phyloP scores from a whole-genome alignment of 2,797 vertebrate genomes.

The Artibeus lituratus region DNA sequence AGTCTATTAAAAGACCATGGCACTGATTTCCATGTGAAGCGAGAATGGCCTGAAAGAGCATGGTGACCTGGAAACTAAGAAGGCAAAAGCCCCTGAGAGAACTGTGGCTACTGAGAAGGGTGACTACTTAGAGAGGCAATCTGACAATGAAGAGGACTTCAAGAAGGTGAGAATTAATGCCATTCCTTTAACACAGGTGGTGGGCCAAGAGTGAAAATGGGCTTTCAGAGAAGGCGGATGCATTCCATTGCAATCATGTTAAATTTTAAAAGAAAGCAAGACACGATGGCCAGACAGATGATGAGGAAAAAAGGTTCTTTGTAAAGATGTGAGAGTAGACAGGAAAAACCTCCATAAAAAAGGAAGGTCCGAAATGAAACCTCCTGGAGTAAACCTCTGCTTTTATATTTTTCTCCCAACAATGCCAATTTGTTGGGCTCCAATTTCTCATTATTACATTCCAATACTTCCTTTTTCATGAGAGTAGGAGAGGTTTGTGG shows the following conservation, averaged over 20 bases:
- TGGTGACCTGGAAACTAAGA: neutral
- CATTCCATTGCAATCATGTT: neutral
- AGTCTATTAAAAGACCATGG: neutral
- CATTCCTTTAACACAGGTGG: neutral
- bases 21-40: neutral
- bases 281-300: neutral
- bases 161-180: neutral
- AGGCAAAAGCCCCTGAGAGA: neutral
- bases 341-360: neutral
- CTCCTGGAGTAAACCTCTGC: neutral
- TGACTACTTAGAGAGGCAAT: neutral
- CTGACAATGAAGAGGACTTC: neutral
- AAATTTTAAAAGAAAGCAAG: conserved; percentile 33
- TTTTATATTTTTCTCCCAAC: conserved; percentile 25
- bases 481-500: neutral
- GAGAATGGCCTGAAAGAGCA: neutral
- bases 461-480: conserved; percentile 9
- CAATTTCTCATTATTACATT: neutral
- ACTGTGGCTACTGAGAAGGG: neutral
- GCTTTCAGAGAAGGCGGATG: neutral
- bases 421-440: neutral
- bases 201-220: neutral
- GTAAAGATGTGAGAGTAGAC: neutral
- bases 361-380: neutral
- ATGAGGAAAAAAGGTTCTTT: neutral